phyloP scores from a whole-genome alignment of 2,113 vertebrate genomes.

The Python bivittatus region DNA sequence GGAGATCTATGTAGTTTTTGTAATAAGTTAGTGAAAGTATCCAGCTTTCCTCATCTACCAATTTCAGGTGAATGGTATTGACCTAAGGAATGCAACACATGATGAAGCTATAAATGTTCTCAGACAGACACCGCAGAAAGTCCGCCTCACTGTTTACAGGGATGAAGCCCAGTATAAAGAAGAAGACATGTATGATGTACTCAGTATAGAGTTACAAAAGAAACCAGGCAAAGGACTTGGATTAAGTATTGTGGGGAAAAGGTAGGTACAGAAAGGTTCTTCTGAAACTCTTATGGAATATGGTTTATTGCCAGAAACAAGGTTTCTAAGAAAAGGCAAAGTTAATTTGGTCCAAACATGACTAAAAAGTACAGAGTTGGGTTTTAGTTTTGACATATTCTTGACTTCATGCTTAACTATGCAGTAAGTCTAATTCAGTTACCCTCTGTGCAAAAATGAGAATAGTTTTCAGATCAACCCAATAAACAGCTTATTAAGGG shows the following conservation, averaged over 20 bases:
- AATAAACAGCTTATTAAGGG: not conserved
- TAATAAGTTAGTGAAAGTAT: not conserved
- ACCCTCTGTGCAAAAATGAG: not conserved
- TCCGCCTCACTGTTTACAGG: constrained; percentile 87
- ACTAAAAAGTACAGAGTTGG: not conserved
- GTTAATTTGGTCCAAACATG: not conserved
- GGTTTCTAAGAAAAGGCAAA: not conserved
- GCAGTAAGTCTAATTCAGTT: not conserved
- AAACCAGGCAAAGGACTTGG: constrained; percentile 90
- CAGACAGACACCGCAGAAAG: constrained; percentile 90
- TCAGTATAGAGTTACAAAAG: constrained; percentile 89
- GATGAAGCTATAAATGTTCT: constrained; percentile 97
- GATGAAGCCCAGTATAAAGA: constrained; percentile 96
- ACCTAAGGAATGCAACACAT: constrained; percentile 89
- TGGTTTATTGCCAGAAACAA: not conserved
- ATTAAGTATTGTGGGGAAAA: constrained; percentile 95
- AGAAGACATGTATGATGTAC: constrained; percentile 90
- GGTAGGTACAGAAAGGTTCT: constrained; percentile 68
- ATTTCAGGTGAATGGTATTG: constrained; percentile 88
- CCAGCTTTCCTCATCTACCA: not conserved
- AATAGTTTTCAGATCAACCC: not conserved
- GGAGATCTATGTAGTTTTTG: not conserved
- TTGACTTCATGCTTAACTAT: not conserved
- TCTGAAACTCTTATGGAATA: not conserved
- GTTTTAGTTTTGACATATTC: not conserved